phyloP scores from a whole-genome alignment of 2,113 vertebrate genomes.

The Epinephelus cyanopodus region DNA sequence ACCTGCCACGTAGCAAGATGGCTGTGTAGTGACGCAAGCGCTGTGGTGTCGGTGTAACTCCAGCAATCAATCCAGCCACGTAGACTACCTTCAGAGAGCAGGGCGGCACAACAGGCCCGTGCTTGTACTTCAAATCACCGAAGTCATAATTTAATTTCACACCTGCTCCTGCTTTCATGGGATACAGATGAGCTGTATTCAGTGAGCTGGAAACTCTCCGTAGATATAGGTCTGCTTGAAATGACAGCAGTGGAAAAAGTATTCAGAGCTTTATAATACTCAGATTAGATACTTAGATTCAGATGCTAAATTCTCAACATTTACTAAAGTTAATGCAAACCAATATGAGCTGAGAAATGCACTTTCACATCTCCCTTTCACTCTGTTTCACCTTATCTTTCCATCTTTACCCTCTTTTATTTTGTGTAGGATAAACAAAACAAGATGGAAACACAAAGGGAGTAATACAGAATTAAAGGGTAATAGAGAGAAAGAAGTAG shows the following conservation, averaged over 20 bases:
- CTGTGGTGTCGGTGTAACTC: background rate
- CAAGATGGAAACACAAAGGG: too few species aligned
- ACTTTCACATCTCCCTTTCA: background rate
- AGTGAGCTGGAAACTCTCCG: background rate
- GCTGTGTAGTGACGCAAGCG: constrained; percentile 6
- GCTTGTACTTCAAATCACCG: constrained; percentile 44
- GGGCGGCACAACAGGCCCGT: constrained; percentile 24
- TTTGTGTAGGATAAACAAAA: too few species aligned
- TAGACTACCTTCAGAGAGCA: constrained; percentile 3
- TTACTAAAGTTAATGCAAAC: background rate
- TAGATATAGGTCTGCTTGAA: background rate
- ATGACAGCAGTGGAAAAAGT: background rate
- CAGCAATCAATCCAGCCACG: constrained; percentile 15
- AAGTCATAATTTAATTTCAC: constrained; percentile 60
- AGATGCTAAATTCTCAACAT: background rate
- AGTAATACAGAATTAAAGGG: too few species aligned
- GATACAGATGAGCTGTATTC: constrained; percentile 32
- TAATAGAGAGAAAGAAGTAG: too few species aligned
- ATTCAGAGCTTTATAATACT: background rate
- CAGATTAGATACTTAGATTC: background rate
- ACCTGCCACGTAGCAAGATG: background rate
- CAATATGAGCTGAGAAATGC: background rate
- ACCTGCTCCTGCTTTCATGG: constrained; percentile 55
- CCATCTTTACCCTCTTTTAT: background rate
- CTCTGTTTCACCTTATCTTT: background rate